phyloP scores from a whole-genome alignment of 1,140 invertebrate species.

The Notospermus geniculatus region DNA sequence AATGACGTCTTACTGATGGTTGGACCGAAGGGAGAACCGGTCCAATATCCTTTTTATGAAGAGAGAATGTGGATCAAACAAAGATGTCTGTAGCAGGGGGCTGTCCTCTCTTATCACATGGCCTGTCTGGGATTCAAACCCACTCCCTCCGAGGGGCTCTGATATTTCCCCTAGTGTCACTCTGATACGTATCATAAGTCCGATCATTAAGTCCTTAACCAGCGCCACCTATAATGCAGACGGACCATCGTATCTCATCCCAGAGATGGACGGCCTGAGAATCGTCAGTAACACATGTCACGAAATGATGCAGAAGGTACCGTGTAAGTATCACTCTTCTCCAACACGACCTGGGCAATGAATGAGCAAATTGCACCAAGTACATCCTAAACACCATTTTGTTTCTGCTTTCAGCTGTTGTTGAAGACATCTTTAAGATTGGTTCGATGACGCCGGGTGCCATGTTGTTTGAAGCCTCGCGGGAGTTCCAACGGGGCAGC shows the following conservation, averaged over 20 bases:
- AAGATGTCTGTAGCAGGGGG: no score
- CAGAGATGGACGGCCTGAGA: conserved; percentile 88
- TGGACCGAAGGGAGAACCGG: conserved; percentile 73
- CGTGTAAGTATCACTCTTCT: conserved; percentile 43
- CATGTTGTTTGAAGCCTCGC: conserved; percentile 86
- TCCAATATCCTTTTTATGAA: conserved; percentile 49
- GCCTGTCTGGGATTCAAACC: no score
- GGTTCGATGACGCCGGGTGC: conserved; percentile 89
- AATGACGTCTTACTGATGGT: conserved; percentile 68
- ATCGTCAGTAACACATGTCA: conserved; percentile 78
- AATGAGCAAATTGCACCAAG: no score
- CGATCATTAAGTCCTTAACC: conserved; percentile 9
- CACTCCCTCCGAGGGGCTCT: not conserved
- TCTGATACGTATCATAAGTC: not conserved
- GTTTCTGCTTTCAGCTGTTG: conserved; percentile 67
- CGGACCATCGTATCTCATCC: conserved; percentile 57
- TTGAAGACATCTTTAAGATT: conserved; percentile 88
- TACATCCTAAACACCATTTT: no score
- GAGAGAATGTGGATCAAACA: not conserved
- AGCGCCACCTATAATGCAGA: conserved; percentile 38
- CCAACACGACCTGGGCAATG: no score
- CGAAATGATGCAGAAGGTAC: conserved; percentile 76
- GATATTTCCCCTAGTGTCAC: not conserved
- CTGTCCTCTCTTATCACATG: no score
- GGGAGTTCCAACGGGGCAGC: conserved; percentile 84